A percentile compares a stretch with the other conserved stretches of the same genome.
Evolutionary conservation across 2,888 invertebrate genomes (phyloP).

Genomic region (Parnassius orleans): DNA sequence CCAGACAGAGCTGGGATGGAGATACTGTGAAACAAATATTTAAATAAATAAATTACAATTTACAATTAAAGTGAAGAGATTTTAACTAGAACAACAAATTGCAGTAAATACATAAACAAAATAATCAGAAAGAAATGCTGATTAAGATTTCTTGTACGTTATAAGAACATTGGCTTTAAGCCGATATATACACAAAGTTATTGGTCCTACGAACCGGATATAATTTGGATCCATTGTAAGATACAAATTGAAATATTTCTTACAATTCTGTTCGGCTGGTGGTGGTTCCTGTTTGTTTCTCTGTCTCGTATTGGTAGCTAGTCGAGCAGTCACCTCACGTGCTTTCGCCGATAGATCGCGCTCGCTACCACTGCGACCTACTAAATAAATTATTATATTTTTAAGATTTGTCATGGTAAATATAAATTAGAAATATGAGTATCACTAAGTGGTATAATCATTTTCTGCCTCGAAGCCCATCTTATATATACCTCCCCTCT

Average conservation of each 20-base stretch:
- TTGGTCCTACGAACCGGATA: too few relatives aligned
- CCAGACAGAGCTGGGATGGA: constrained; percentile 74
- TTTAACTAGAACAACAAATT: too few relatives aligned
- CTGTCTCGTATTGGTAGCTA: constrained; percentile 53
- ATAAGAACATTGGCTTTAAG: too few relatives aligned
- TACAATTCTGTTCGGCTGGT: constrained; percentile 48
- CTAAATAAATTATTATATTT: neutral
- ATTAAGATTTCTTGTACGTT: too few relatives aligned
- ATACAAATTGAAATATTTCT: constrained; percentile 27
- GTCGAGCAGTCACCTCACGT: constrained; percentile 68
- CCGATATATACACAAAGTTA: too few relatives aligned
- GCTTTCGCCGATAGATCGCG: constrained; percentile 74
- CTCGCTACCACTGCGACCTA: constrained; percentile 78
- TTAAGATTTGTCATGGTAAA: neutral
- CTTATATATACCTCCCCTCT: too few relatives aligned
- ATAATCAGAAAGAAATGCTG: too few relatives aligned
- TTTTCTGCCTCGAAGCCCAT: too few relatives aligned
- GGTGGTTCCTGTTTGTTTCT: constrained; percentile 47
- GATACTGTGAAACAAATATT: constrained; percentile 54
- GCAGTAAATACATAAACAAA: too few relatives aligned
- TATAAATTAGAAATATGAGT: neutral
- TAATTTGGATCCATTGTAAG: neutral
- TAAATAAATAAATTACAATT: neutral
- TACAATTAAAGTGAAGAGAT: too few relatives aligned
- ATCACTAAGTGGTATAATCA: too few relatives aligned